These are phyloP conservation scores for Basileuterus tristriatus DNA, from an alignment of 2,797 vertebrate species.

Conservation along the genomic window DNA sequence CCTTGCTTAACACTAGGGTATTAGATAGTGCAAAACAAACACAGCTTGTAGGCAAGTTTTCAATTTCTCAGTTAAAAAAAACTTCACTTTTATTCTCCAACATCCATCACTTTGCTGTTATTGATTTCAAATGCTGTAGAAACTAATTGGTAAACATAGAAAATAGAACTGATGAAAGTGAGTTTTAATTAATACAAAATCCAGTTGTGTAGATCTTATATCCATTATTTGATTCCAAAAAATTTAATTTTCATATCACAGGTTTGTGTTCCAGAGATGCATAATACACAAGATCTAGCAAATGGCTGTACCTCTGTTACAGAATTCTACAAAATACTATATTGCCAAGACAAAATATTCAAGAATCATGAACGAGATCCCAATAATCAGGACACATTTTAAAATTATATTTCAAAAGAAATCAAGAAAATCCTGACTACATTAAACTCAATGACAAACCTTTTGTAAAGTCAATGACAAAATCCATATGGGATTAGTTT, in stretches of 20 bases:
- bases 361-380: background rate
- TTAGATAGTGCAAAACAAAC: background rate
- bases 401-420: background rate
- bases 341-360: background rate
- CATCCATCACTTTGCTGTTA: background rate
- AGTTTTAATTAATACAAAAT: background rate
- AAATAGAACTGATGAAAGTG: background rate
- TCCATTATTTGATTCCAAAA: background rate
- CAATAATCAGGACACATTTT: background rate
- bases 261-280: background rate
- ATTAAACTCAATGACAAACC: constrained; percentile 16
- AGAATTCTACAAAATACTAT: background rate
- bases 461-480: background rate
- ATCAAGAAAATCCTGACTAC: background rate
- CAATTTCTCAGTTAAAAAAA: background rate
- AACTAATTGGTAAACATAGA: background rate
- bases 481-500: background rate
- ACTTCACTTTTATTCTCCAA: background rate
- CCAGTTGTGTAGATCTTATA: background rate
- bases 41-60: background rate
- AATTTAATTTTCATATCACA: background rate
- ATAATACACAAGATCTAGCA: background rate
- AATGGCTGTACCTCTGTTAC: background rate
- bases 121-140: background rate
- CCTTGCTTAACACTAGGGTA: background rate